Base-by-base conservation (phyloP, 2,113 vertebrate genomes). In the Thunnus thynnus region DNA sequence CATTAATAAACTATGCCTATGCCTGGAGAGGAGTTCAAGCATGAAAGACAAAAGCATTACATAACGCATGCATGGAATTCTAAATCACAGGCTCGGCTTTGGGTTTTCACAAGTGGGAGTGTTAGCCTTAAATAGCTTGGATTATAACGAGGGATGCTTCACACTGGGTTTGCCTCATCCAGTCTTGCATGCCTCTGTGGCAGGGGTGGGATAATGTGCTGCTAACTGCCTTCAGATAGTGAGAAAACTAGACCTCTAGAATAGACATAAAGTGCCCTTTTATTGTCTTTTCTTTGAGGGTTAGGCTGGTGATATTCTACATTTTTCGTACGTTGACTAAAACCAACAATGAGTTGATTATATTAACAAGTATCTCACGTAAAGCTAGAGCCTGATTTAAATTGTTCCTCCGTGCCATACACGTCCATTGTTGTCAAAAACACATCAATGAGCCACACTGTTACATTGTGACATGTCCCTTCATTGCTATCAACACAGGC, bases 21-120 rank as follows among this genome's bases (percentile, higher is more conserved):
- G 83, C 88, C 66, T 85, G 56, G 75, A 86, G 76, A 89, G 62
- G 79, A 88, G 88, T 88, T 90, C 68, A 89, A 88, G 89, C 92
- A 91, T 93, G 88, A 94, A 90, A 93, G 88, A 89, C 85, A 90
- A 90, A 94, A 83, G 74, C 72, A 51, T 96, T 95, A 95, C 64
- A 80, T 93, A 95, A 95, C 58, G 3, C 89, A 82, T 82, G 88
- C 92, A 92, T 83, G 85, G 86, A 94, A 94, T 91, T 90, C 81
- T 84, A 90, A 94, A 95, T 89, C 74, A 72, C 76, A 84, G 82
- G 83, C 89, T 82, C 41, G 13, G 80, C 88, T 91, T 86, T 69
- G 85, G 90, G 76, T 88, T 91, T 89, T 93, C 72, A 88, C 84
- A 89, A 91, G 91, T 92, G 90, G 88, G 91, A 88, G 86, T 80